Evolutionary conservation across 2,888 invertebrate genomes (phyloP).

Genomic region (Eupithecia centaureata): DNA sequence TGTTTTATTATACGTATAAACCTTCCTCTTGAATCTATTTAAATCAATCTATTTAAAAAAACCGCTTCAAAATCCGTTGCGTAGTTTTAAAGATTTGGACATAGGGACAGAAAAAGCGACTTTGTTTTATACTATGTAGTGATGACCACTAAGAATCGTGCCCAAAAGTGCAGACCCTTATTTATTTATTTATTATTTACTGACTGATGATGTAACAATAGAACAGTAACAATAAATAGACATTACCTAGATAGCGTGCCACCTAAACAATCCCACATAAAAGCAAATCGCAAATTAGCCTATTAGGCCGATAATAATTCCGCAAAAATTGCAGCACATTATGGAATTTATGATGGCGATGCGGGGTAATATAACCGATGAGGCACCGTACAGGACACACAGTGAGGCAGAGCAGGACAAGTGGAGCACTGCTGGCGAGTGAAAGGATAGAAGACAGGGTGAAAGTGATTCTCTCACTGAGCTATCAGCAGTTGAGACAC

Average conservation of each 20-base stretch:
- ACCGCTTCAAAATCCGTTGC: no score
- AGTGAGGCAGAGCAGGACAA: constrained; percentile 68
- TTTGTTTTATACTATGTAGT: no score
- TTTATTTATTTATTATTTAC: background rate
- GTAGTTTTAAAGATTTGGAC: no score
- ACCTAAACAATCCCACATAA: constrained; percentile 67
- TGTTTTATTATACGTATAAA: no score
- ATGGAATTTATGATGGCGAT: constrained; percentile 69
- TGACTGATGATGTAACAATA: constrained; percentile 7
- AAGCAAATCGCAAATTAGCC: constrained; percentile 67
- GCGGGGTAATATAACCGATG: constrained; percentile 63
- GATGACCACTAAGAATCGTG: no score
- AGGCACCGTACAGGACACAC: constrained; percentile 61
- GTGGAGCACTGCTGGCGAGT: constrained; percentile 57
- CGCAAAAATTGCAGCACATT: constrained; percentile 56
- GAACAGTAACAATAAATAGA: no score
- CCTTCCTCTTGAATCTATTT: no score
- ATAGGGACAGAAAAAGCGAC: no score
- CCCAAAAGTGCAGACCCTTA: background rate
- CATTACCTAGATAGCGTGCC: constrained; percentile 41
- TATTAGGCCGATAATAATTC: constrained; percentile 69
- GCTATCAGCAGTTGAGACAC: constrained; percentile 38
- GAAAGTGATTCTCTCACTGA: constrained; percentile 75
- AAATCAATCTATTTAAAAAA: no score
- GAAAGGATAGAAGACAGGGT: constrained; percentile 49